These are phyloP conservation scores for Eurystomus glaucurus DNA, from an alignment of 2,797 vertebrate species.

Conservation along the genomic window DNA sequence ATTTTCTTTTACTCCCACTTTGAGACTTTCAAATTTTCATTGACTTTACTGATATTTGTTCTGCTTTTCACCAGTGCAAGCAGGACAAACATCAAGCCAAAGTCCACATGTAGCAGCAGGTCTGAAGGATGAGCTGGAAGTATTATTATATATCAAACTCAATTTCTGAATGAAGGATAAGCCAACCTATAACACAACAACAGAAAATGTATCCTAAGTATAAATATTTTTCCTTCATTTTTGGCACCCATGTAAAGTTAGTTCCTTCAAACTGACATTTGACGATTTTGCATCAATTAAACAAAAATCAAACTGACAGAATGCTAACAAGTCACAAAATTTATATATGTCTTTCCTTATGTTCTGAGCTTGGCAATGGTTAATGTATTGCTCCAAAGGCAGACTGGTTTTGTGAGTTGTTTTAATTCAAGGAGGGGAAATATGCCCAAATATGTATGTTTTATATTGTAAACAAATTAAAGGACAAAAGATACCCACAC, in stretches of 20 bases:
- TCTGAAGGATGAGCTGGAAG: background rate
- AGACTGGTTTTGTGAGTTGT: background rate
- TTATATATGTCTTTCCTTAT: background rate
- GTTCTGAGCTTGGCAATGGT: background rate
- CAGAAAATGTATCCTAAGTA: background rate
- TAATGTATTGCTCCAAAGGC: background rate
- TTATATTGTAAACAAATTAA: background rate
- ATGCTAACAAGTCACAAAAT: background rate
- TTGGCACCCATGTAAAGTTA: background rate
- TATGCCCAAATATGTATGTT: background rate
- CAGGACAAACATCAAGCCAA: background rate
- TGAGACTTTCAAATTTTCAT: background rate
- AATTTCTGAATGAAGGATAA: background rate
- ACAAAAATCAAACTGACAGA: background rate
- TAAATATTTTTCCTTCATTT: background rate
- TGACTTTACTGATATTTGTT: background rate
- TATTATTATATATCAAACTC: background rate
- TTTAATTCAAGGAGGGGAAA: background rate
- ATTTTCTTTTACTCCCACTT: constrained; percentile 14
- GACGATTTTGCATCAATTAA: background rate
- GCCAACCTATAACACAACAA: background rate
- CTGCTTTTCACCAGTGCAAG: background rate
- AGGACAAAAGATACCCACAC: background rate
- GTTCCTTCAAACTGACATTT: background rate
- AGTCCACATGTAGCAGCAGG: background rate